phyloP scores from a whole-genome alignment of 2,113 vertebrate genomes.

The Gymnogyps californianus region DNA sequence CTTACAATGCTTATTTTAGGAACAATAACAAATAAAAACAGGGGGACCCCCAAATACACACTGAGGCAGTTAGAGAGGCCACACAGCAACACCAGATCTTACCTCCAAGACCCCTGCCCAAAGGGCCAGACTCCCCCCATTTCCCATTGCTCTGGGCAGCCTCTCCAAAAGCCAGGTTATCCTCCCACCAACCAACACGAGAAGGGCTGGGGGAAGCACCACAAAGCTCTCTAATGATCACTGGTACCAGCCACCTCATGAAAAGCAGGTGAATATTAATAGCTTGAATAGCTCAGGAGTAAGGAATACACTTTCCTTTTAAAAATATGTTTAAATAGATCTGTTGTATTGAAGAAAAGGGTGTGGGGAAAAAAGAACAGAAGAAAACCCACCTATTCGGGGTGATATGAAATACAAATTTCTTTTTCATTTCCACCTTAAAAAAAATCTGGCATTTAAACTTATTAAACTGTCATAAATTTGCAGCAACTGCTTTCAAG shows the following conservation, averaged over 20 bases:
- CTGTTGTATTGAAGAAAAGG: neutral
- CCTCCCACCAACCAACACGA: neutral
- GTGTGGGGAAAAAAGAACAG: neutral
- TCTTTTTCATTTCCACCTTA: neutral
- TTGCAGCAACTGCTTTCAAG: constrained; percentile 54
- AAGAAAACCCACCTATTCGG: neutral
- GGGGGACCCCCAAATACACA: neutral
- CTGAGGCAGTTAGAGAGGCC: neutral
- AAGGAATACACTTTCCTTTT: neutral
- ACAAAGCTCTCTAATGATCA: neutral
- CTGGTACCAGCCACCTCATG: neutral
- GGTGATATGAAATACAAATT: neutral
- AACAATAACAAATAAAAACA: neutral
- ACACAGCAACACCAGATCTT: neutral
- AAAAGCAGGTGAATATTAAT: neutral
- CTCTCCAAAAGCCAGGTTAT: neutral
- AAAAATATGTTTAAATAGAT: neutral
- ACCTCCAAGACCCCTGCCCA: neutral
- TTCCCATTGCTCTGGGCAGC: neutral
- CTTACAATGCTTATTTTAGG: neutral
- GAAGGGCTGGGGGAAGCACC: neutral
- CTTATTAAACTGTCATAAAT: constrained; percentile 58
- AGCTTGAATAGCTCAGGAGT: neutral
- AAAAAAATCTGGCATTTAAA: constrained; percentile 37
- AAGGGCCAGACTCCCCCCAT: neutral